Base-by-base conservation (phyloP, 2,888 invertebrate species). In the Eupelmus urozonus region DNA sequence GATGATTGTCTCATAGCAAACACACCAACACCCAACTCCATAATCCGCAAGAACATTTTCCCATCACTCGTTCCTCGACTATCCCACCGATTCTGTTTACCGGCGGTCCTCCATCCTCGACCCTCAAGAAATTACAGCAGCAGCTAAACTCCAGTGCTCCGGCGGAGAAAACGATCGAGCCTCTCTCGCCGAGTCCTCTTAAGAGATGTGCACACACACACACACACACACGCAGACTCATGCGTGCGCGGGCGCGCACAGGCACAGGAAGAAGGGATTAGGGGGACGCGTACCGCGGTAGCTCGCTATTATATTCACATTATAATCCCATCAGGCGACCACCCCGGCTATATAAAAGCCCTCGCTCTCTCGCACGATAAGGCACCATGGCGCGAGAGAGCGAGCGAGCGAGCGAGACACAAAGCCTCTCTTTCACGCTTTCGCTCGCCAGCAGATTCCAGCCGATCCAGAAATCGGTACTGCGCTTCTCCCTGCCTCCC, bases 281-380 rank as follows among this genome's bases (percentile, higher is more conserved):
- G 59, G 34, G 29, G 34, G 20, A 42, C 82, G 87, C 87, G 87
- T 88, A 88, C 84, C 82, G 80, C 88, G 84, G 88, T 87, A 87
- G 88, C 86, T 83, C 60, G 84, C 86, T 85, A 88, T 88, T 88
- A 88, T 87, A 87, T 87, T 87, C 88, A 84, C 87, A 88, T 88
- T 88, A 88, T 87, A 88, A 88, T 87, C 87, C 84, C 87, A 88
- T 88, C 87, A 87, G 85, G 82, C 83, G 86, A 85, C 84, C 85
- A 85, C 85, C 84, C 83, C 81, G 84, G n/a, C 13, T 66, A 29
- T 45, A 62, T 63, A 57, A 55, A 55, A 45, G 13, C 57, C 71
- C 45, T 34, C 20, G 55, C 9, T 3, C 9, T 5, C 9, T 5
- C 9, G 34, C 9, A 34, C 66, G 53, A 74, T 73, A 76, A 67